Evolutionary conservation across 2,888 invertebrate genomes (phyloP).

Genomic region (Nephrocerus scutellatus): DNA sequence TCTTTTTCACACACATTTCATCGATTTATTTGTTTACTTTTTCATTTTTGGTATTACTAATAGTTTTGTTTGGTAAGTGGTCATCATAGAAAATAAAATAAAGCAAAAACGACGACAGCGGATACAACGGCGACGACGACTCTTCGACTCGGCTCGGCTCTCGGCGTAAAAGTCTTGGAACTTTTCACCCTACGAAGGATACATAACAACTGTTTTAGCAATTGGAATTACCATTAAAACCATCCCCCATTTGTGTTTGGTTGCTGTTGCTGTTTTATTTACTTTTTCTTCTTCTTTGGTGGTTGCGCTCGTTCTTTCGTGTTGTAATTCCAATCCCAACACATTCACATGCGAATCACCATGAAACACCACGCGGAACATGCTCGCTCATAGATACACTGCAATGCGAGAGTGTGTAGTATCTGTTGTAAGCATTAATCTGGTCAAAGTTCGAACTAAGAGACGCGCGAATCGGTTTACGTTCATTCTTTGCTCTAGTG

Average conservation of each 20-base stretch:
- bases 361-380: conserved; percentile 16
- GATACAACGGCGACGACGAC: conserved; percentile 18
- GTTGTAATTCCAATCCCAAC: conserved; percentile 2
- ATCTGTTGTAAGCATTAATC: conserved; percentile 4
- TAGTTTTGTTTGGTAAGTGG: too few species aligned
- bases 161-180: conserved; percentile 42
- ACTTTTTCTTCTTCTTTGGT: too few species aligned
- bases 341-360: too few species aligned
- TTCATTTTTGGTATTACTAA: too few species aligned
- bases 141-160: conserved; percentile 34
- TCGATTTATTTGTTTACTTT: too few species aligned
- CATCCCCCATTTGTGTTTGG: conserved; percentile 35
- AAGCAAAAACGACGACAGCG: neutral
- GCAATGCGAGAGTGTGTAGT: conserved; percentile 26
- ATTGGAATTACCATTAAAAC: conserved; percentile 35
- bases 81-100: too few species aligned
- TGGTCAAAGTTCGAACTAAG: conserved; percentile 1
- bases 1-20: neutral
- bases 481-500: too few species aligned
- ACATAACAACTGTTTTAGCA: conserved; percentile 48
- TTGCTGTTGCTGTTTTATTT: conserved; percentile 21
- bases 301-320: too few species aligned
- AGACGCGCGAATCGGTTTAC: too few species aligned
- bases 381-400: conserved; percentile 29
- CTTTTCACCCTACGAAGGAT: conserved; percentile 49